A percentile compares a stretch with the other conserved stretches of the same genome.
These are phyloP conservation scores for Salvelinus fontinalis DNA, from an alignment of 2,113 vertebrate genomes.

Conservation along the genomic window DNA sequence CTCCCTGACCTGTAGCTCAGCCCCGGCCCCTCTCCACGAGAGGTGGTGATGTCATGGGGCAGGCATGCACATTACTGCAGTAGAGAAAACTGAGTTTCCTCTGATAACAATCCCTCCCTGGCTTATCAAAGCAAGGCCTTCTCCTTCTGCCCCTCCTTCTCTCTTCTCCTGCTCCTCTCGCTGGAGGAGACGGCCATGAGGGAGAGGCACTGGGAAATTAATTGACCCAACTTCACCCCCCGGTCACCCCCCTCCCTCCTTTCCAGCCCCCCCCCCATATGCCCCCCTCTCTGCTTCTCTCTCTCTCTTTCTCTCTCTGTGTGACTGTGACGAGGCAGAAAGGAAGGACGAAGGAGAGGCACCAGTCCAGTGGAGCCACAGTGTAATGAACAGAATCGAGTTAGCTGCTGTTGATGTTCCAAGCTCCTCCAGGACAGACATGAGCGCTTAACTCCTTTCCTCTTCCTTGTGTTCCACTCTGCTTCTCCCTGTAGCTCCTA, in stretches of 20 bases:
- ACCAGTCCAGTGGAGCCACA: not conserved
- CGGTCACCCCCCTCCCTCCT: not conserved
- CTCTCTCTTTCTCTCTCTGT: not conserved
- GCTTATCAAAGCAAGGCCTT: not conserved
- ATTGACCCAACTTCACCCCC: slow-evolving; percentile 28
- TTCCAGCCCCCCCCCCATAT: slow-evolving; percentile 9
- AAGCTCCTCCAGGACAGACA: not conserved
- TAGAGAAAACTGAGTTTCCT: slow-evolving; percentile 20
- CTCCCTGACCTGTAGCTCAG: not conserved
- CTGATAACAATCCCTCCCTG: not conserved
- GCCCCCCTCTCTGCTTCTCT: slow-evolving; percentile 23
- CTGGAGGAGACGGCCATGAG: slow-evolving; percentile 18
- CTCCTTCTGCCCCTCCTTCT: not conserved
- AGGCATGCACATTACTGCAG: slow-evolving; percentile 15
- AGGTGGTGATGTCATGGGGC: slow-evolving; percentile 39
- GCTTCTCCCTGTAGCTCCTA: not conserved
- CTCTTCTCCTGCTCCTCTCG: not conserved
- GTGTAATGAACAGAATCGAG: not conserved
- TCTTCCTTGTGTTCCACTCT: not conserved
- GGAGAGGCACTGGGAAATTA: slow-evolving; percentile 42
- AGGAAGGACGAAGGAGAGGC: not conserved
- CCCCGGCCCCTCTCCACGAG: not conserved
- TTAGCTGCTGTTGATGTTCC: not conserved
- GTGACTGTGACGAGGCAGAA: not conserved
- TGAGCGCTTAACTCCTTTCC: not conserved